Percentiles rank a stretch among this genome's conserved stretches.
phyloP scores from a whole-genome alignment of 2,113 vertebrate species.

The Callipepla californica region DNA sequence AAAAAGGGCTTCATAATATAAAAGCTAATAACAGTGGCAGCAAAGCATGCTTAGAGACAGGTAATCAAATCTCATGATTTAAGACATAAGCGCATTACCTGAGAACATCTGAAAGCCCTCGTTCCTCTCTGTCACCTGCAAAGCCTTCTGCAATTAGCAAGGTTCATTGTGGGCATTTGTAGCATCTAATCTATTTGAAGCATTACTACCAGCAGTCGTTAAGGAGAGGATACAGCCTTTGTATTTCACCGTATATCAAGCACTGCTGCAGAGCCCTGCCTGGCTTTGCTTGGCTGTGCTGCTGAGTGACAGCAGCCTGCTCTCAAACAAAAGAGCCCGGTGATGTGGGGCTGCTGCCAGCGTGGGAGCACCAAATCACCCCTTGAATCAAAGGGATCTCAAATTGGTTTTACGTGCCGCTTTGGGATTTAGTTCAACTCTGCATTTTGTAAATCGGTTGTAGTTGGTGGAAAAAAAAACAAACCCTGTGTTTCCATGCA shows the following conservation, averaged over 20 bases:
- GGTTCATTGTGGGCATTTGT: background rate
- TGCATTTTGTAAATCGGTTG: background rate
- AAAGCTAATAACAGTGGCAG: conserved; percentile 40
- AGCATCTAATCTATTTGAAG: background rate
- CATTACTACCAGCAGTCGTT: background rate
- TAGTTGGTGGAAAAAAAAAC: background rate
- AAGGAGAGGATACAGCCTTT: background rate
- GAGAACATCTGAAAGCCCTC: conserved; percentile 12
- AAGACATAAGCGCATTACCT: background rate
- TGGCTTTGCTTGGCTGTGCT: background rate
- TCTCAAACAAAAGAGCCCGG: conserved; percentile 12
- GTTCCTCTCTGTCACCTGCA: conserved; percentile 27
- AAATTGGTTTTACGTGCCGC: fast-evolving
- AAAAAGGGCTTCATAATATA: conserved; percentile 5
- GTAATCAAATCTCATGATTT: conserved; percentile 45
- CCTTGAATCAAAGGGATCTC: background rate
- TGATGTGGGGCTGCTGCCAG: background rate
- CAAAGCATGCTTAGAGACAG: background rate
- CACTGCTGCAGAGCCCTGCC: background rate
- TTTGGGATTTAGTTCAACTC: background rate
- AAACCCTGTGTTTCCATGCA: background rate
- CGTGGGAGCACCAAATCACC: background rate
- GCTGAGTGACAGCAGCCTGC: background rate
- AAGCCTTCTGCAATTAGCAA: conserved; percentile 29
- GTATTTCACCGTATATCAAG: background rate